Evolutionary conservation across 2,113 vertebrate species (phyloP).

Genomic region (Eptatretus burgeri): DNA sequence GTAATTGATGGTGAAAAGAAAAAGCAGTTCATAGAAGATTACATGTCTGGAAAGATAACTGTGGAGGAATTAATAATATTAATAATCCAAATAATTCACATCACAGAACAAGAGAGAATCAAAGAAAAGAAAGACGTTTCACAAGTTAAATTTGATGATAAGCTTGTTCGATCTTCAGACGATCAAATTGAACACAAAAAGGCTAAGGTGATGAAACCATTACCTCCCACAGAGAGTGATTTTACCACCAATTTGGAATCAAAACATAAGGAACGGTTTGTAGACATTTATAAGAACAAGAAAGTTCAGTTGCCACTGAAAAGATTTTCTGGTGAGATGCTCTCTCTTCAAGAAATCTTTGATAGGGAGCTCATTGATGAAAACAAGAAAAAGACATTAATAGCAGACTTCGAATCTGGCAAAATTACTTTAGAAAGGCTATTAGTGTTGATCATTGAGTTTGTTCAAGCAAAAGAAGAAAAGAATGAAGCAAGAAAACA

Average conservation of each 20-base stretch:
- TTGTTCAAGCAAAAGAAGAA: slow-evolving; percentile 14
- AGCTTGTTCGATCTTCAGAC: no score
- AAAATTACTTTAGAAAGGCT: slow-evolving; percentile 13
- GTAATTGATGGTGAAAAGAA: slow-evolving; percentile 1
- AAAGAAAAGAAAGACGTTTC: background rate
- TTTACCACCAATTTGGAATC: no score
- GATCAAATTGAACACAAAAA: no score
- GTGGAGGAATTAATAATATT: background rate
- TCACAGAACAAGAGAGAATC: background rate
- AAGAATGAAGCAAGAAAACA: slow-evolving; percentile 17
- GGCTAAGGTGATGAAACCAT: no score
- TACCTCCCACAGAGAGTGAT: no score
- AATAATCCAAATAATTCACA: background rate
- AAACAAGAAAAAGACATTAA: slow-evolving; percentile 15
- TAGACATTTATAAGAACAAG: background rate
- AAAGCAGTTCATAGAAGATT: background rate
- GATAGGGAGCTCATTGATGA: slow-evolving; percentile 36
- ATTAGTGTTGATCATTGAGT: slow-evolving; percentile 7
- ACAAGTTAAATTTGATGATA: no score
- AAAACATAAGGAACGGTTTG: no score
- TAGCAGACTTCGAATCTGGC: slow-evolving; percentile 12
- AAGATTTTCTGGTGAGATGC: slow-evolving; percentile 1
- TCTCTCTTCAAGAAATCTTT: slow-evolving; percentile 29
- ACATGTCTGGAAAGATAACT: slow-evolving; percentile 3
- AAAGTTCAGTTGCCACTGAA: background rate